These are phyloP conservation scores for Furcifer pardalis DNA, from an alignment of 2,797 vertebrate species.

Conservation along the genomic window DNA sequence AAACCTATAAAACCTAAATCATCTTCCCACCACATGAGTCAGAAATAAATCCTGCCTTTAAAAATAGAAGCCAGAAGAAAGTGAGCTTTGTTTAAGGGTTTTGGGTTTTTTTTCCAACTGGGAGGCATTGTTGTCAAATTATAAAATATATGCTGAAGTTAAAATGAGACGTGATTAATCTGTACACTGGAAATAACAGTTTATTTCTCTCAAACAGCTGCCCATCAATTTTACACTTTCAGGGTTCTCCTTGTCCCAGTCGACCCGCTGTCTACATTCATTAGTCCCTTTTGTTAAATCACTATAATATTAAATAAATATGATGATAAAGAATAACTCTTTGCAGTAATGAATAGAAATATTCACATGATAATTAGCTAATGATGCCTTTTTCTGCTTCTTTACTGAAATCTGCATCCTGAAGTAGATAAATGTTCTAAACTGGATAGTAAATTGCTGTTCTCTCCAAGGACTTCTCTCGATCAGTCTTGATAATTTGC, in stretches of 20 bases:
- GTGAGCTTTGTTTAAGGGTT: slow-evolving; percentile 6
- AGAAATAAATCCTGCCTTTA: slow-evolving; percentile 41
- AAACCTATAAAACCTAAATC: slow-evolving; percentile 51
- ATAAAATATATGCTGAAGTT: slow-evolving; percentile 35
- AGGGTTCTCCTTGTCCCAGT: background rate
- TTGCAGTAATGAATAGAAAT: slow-evolving; percentile 41
- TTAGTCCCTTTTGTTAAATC: slow-evolving; percentile 50
- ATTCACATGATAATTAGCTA: slow-evolving; percentile 53
- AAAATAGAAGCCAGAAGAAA: slow-evolving; percentile 35
- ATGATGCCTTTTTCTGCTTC: slow-evolving; percentile 57
- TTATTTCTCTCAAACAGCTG: slow-evolving; percentile 49
- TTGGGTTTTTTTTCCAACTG: slow-evolving; percentile 10
- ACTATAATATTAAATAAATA: slow-evolving; percentile 43
- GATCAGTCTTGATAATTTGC: slow-evolving; percentile 76
- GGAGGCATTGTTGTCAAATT: slow-evolving; percentile 27
- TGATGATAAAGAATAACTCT: slow-evolving; percentile 49
- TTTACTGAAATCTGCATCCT: slow-evolving; percentile 52
- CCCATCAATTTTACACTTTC: slow-evolving; percentile 41
- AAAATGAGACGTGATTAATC: slow-evolving; percentile 43
- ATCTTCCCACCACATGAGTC: slow-evolving; percentile 30
- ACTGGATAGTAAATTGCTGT: slow-evolving; percentile 59
- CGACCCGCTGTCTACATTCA: slow-evolving; percentile 46
- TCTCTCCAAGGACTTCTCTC: slow-evolving; percentile 68
- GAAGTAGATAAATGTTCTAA: slow-evolving; percentile 71
- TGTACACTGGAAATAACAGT: slow-evolving; percentile 27